Evolutionary conservation across 2,888 invertebrate genomes (phyloP).

Genomic region (Hydroisotoma schaefferi): DNA sequence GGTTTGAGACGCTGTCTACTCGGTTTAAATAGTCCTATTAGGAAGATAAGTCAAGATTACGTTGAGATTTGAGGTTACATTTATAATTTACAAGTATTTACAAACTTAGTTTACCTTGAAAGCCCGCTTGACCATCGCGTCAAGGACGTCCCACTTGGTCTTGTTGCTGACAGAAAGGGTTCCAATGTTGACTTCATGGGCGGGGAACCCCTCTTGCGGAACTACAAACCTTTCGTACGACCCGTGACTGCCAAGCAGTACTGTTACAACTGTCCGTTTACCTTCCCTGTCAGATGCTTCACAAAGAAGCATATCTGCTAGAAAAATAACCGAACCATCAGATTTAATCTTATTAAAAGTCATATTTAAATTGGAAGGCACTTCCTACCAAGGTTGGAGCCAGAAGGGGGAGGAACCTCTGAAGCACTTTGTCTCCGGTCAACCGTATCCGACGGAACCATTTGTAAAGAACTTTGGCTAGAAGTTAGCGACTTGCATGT

Average conservation of each 20-base stretch:
- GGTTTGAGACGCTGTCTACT: constrained; percentile 86
- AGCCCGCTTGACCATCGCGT: constrained; percentile 82
- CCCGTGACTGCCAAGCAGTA: constrained; percentile 79
- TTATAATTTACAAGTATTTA: not conserved
- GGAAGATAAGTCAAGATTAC: not conserved
- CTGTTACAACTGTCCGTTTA: constrained; percentile 80
- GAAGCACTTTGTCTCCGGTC: constrained; percentile 56
- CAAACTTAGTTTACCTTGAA: constrained; percentile 62
- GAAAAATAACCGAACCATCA: constrained; percentile 5
- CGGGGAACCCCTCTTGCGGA: constrained; percentile 62
- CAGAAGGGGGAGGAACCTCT: constrained; percentile 42
- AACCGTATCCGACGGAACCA: constrained; percentile 50
- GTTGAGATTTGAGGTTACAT: not conserved
- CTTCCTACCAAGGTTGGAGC: constrained; percentile 24
- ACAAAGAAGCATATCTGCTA: constrained; percentile 44
- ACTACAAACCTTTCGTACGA: constrained; percentile 67
- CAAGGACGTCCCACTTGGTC: constrained; percentile 91
- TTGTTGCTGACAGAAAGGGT: constrained; percentile 85
- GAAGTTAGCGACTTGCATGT: constrained; percentile 58
- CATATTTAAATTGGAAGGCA: constrained; percentile 1
- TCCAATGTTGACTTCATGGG: constrained; percentile 76
- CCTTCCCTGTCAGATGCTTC: constrained; percentile 65
- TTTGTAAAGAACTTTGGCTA: constrained; percentile 56
- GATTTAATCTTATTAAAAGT: not conserved
- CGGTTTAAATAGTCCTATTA: constrained; percentile 77